Evolutionary conservation across 1,140 invertebrate genomes (phyloP), one percentile per base, ranked within the genome.

Genomic region (Nylanderia fulva): DNA sequence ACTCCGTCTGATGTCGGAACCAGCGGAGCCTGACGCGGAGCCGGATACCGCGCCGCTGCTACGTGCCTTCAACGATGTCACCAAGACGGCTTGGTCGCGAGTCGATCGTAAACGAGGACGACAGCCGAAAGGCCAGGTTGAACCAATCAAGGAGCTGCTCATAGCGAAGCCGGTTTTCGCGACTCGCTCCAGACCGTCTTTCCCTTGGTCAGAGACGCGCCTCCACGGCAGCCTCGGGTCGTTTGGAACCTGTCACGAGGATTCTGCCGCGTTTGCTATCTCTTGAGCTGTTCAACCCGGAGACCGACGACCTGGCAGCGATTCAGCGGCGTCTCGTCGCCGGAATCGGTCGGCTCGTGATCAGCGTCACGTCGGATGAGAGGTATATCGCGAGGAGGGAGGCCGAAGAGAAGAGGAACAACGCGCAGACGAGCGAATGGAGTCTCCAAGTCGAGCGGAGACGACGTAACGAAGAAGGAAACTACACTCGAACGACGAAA

Each of bases 271-370:
- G 97, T 75, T 92, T 98, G 15, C 95, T 98, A 75, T 97, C 97
- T 1, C 93, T 98, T 68, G 98, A 98, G 92, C 94, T 98, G 7
- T 98, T 98, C 90, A 98, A 98, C 94, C 98, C 98, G 1, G 98
- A 98, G 91, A 98, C 97, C 8, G 98, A 98, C 92, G 98, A 98
- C 90, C 96, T 98, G 93, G 98, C 91, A 98, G 97, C 89, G 98
- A 98, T 92, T 98, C 0, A 98, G 97, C 86, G 97, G 97, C 24
- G 96, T 97, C 2, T 98, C 97, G 0, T 98, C 98, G 0, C 98
- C 98, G 2, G 97, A 98, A 91, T 98, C 98, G 2, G 96, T 97
- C 0, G 97, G 97, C 84, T 98, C 97, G 90, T 98, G 3, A 98
- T 98, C 64, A 98, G 97, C 90, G 97, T 95, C 36, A 94, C 94